These are phyloP conservation scores for Uloborus diversus DNA, from an alignment of 1,140 invertebrate genomes.

Conservation along the genomic window DNA sequence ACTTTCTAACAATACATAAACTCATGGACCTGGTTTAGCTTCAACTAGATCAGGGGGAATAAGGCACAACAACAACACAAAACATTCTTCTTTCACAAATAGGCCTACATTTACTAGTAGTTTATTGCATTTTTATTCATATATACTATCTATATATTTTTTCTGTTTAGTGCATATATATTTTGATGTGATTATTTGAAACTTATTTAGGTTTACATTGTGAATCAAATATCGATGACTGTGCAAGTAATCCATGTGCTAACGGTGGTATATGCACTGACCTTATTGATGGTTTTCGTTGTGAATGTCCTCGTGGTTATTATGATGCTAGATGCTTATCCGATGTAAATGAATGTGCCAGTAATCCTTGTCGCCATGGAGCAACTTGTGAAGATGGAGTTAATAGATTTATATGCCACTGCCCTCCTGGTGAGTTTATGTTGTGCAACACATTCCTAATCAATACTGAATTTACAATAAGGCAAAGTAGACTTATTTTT, in stretches of 20 bases:
- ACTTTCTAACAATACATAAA: too few relatives aligned
- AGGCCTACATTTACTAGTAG: too few relatives aligned
- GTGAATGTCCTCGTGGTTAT: constrained; percentile 87
- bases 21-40: too few relatives aligned
- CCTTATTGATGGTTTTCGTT: constrained; percentile 85
- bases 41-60: too few relatives aligned
- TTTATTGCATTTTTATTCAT: too few relatives aligned
- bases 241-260: constrained; percentile 80
- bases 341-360: constrained; percentile 91
- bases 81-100: too few relatives aligned
- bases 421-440: constrained; percentile 71
- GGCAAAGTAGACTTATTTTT: too few relatives aligned
- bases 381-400: constrained; percentile 75
- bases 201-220: constrained; percentile 75
- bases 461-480: too few relatives aligned
- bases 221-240: constrained; percentile 77
- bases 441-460: too few relatives aligned
- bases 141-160: too few relatives aligned
- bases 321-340: constrained; percentile 87
- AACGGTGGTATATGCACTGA: constrained; percentile 88
- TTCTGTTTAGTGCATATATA: neutral
- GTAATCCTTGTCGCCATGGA: constrained; percentile 81
- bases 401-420: constrained; percentile 75
- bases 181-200: neutral
- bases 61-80: too few relatives aligned